A percentile compares a stretch with the other conserved stretches of the same genome.
Evolutionary conservation across 2,888 invertebrate species (phyloP).

Genomic region (Tenthredo distinguenda): DNA sequence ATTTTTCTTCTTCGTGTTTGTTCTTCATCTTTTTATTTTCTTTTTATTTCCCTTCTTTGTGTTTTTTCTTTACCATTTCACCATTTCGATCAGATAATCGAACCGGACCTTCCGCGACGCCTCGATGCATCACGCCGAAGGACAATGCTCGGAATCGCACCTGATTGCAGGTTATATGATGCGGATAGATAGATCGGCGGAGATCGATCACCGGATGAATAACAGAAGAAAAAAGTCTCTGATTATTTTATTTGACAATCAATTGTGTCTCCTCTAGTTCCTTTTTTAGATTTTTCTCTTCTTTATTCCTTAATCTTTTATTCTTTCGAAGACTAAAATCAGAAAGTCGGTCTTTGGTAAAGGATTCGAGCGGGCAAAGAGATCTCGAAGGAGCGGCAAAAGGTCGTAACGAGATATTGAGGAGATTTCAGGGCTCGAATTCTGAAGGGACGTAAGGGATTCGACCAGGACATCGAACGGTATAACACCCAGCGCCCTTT

Average conservation of each 20-base stretch:
- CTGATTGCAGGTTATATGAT: constrained; percentile 56
- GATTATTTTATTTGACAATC: constrained; percentile 8
- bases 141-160: constrained; percentile 56
- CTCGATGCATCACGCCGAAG: constrained; percentile 65
- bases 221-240: background rate
- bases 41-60: constrained; percentile 7
- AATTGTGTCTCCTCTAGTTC: background rate
- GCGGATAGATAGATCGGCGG: constrained; percentile 19
- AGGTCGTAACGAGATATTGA: constrained; percentile 37
- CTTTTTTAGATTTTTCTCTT: background rate
- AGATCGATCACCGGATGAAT: constrained; percentile 38
- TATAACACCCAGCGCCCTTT: constrained; percentile 5
- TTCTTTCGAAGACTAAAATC: constrained; percentile 4
- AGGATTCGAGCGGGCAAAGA: background rate
- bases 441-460: background rate
- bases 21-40: background rate
- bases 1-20: background rate
- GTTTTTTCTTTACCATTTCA: constrained; percentile 7
- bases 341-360: constrained; percentile 23
- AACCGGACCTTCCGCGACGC: constrained; percentile 45
- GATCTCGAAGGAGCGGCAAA: background rate
- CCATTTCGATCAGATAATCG: constrained; percentile 37
- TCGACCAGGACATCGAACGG: background rate
- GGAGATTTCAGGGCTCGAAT: constrained; percentile 11
- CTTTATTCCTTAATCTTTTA: background rate